Conservation (phyloP, 1,140 invertebrate genomes). For the Maconellicoccus hirsutus region DNA sequence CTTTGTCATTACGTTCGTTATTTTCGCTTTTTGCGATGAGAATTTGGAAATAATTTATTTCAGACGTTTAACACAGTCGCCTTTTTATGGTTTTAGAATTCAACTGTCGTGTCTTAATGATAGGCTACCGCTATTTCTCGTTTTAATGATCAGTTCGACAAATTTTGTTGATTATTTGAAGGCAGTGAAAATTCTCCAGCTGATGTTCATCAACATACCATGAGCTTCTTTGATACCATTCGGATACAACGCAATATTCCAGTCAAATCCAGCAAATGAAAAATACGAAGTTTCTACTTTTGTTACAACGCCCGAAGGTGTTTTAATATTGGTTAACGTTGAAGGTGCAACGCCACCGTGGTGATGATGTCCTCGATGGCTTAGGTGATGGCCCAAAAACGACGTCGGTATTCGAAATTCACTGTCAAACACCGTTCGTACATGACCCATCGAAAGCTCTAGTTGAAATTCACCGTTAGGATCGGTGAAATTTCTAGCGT, state of each 20-base stretch:
- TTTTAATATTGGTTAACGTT: slow-evolving; percentile 14
- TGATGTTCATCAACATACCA: too few relatives aligned
- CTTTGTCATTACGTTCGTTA: too few relatives aligned
- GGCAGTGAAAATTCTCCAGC: too few relatives aligned
- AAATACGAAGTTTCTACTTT: slow-evolving; percentile 60
- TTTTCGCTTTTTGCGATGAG: too few relatives aligned
- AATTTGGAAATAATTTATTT: too few relatives aligned
- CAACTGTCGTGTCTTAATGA: too few relatives aligned
- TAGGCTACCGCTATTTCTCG: too few relatives aligned
- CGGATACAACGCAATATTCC: slow-evolving; percentile 65
- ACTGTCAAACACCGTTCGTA: slow-evolving; percentile 62
- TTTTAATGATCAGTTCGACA: too few relatives aligned
- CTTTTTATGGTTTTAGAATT: too few relatives aligned
- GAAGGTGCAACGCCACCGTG: slow-evolving; percentile 6
- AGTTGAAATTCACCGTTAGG: slow-evolving; percentile 73
- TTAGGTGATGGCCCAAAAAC: slow-evolving; percentile 28
- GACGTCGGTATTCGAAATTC: slow-evolving; percentile 48
- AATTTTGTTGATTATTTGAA: too few relatives aligned
- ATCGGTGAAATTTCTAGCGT: slow-evolving; percentile 63
- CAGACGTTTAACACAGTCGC: too few relatives aligned
- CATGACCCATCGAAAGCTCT: slow-evolving; percentile 64
- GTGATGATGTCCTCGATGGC: slow-evolving; percentile 24
- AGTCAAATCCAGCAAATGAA: slow-evolving; percentile 69
- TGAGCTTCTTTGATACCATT: slow-evolving; percentile 43
- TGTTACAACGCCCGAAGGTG: slow-evolving; percentile 27